Evolutionary conservation across 2,888 invertebrate genomes (phyloP).

Genomic region (Acanthosepion pharaonis): DNA sequence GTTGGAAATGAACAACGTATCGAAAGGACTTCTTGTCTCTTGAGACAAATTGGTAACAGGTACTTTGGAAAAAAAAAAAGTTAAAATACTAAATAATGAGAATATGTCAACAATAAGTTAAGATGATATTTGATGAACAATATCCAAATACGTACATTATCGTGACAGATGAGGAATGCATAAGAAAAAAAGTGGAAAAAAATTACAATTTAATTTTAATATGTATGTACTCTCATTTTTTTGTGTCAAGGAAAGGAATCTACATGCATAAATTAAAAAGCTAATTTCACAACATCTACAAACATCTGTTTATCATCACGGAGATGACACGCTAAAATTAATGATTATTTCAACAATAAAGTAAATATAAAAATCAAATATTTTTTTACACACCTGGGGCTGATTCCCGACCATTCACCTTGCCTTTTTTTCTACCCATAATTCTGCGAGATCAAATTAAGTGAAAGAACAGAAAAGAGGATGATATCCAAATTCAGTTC

Average conservation of each 20-base stretch:
- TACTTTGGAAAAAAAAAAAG: too few relatives aligned
- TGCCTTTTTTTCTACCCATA: constrained; percentile 42
- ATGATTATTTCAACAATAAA: not conserved
- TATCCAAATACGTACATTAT: not conserved
- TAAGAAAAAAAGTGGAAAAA: too few relatives aligned
- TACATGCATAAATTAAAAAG: not conserved
- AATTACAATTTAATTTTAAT: not conserved
- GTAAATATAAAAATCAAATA: not conserved
- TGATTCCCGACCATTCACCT: constrained; percentile 11
- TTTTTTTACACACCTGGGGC: constrained; percentile 13
- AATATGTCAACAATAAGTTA: not conserved
- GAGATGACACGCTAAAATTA: not conserved
- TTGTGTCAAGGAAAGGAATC: too few relatives aligned
- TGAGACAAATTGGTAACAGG: too few relatives aligned
- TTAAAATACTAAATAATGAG: not conserved
- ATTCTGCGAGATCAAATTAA: not conserved
- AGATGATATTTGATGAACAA: not conserved
- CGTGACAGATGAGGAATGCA: not conserved
- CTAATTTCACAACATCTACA: not conserved
- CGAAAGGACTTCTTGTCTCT: too few relatives aligned
- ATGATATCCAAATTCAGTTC: not conserved
- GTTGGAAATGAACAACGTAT: too few relatives aligned
- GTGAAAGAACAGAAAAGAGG: not conserved
- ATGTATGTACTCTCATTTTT: too few relatives aligned
- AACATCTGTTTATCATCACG: not conserved